A percentile compares a stretch with the other conserved stretches of the same genome.
phyloP scores from a whole-genome alignment of 1,140 invertebrate species.

The Hyles vespertilio region DNA sequence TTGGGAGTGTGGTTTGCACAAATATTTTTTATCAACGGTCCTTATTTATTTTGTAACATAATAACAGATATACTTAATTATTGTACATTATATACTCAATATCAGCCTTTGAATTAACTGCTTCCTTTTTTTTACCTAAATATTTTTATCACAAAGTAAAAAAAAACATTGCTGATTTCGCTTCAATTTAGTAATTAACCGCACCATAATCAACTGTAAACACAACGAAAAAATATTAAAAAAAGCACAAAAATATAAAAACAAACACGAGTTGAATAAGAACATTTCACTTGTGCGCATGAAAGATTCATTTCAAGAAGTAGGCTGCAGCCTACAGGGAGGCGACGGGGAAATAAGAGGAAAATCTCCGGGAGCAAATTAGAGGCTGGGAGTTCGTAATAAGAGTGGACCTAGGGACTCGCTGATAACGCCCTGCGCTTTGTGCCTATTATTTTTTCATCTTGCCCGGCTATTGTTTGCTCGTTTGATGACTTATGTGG shows the following conservation, averaged over 20 bases:
- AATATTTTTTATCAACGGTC: too few species aligned
- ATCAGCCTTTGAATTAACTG: too few species aligned
- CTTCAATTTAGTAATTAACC: too few species aligned
- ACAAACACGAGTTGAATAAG: not conserved
- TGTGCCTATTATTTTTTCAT: constrained; percentile 52
- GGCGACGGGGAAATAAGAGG: constrained; percentile 49
- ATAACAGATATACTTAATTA: too few species aligned
- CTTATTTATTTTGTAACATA: too few species aligned
- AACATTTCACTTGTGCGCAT: constrained; percentile 21
- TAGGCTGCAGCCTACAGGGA: constrained; percentile 30
- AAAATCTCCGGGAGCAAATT: constrained; percentile 51
- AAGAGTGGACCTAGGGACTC: constrained; percentile 46
- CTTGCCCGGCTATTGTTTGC: constrained; percentile 29
- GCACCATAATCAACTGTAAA: too few species aligned
- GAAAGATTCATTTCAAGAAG: constrained; percentile 35
- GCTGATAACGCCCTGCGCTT: constrained; percentile 51
- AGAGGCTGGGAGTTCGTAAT: constrained; percentile 44
- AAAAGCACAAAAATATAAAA: not conserved
- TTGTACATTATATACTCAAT: too few species aligned
- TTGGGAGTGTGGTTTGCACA: too few species aligned
- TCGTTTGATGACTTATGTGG: too few species aligned
- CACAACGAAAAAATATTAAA: not conserved
- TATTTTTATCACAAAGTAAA: too few species aligned
- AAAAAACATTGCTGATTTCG: too few species aligned
- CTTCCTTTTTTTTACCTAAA: too few species aligned